Base-by-base conservation (phyloP, 2,113 vertebrate species). In the Actinemys pallida region DNA sequence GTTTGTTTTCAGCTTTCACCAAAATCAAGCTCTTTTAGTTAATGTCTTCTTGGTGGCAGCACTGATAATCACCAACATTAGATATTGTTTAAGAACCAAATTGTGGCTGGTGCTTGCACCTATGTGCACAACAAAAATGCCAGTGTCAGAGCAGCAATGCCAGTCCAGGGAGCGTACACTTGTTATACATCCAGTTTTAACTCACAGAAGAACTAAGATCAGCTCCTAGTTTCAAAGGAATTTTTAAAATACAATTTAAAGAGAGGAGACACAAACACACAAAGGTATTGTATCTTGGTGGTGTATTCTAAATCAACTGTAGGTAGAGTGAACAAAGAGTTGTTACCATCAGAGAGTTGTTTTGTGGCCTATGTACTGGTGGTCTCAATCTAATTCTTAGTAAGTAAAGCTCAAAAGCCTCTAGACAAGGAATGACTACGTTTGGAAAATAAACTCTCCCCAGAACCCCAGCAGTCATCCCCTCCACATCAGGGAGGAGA, bases 281-380 rank as follows among this genome's bases (percentile, higher is more conserved):
- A 97, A 96, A 97, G 92, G 75, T 96, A 96, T 91, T 96, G 97
- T 95, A 92, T 94, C 81, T 93, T 95, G 94, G 95, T 97, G 95
- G 90, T 94, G 95, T 91, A 50, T 80, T 92, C 92, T 85, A 95
- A 94, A 84, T 82, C 89, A 95, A 88, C 6, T 1, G n/a, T 39
- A 9, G 39, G 0, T 86, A 95, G 88, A 95, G 24, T 91, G 94
- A 96, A 96, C 90, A 69, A 19, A 62, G 10, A 96, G 65, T 95
- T 91, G 79, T 95, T 24, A 75, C 78, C 96, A 84, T 76, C 93
- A 31, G 59, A 85, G 83, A 88, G 78, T 53, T 42, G 0, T 81
- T 45, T 93, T 94, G 92, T 85, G 93, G 89, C 2, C 0, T 39
- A 27, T 69, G 75, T 49, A 49, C 35, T 81, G 50, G 84, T 91